phyloP scores from a whole-genome alignment of 1,140 invertebrate genomes.

The Ptiloglossa arizonensis region DNA sequence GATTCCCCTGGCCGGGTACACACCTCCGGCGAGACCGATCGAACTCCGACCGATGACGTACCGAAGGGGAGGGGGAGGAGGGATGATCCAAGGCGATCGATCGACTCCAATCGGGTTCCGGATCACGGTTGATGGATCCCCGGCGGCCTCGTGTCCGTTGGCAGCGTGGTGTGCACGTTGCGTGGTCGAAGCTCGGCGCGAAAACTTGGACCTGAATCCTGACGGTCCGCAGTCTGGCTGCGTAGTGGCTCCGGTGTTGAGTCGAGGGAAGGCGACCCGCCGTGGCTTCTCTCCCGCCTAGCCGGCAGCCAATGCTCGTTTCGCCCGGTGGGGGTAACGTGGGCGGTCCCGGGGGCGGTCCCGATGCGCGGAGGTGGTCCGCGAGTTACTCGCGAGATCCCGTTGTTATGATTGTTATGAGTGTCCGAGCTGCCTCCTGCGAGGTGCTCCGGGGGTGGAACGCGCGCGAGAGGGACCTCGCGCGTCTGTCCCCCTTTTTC shows the following conservation, averaged over 20 bases:
- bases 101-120: not conserved
- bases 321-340: constrained; percentile 57
- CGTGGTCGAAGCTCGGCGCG: constrained; percentile 66
- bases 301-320: constrained; percentile 35
- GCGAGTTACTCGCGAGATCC: constrained; percentile 77
- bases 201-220: constrained; percentile 72
- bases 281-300: constrained; percentile 61
- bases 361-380: constrained; percentile 81
- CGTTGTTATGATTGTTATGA: constrained; percentile 82
- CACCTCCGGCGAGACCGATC: not conserved
- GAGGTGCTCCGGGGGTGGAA: constrained; percentile 71
- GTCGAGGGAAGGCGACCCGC: constrained; percentile 62
- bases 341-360: constrained; percentile 76
- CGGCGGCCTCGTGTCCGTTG: constrained; percentile 42
- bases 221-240: constrained; percentile 81
- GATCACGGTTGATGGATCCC: not conserved
- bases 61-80: too few species aligned
- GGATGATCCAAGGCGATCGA: constrained; percentile 11
- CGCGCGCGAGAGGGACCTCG: constrained; percentile 64
- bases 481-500: constrained; percentile 56
- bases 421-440: constrained; percentile 77
- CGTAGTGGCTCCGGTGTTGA: constrained; percentile 76
- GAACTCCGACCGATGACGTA: not conserved
- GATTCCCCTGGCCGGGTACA: not conserved
- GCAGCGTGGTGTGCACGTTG: constrained; percentile 76